Evolutionary conservation across 2,113 vertebrate genomes (phyloP).

Genomic region (Onychostoma macrolepis): DNA sequence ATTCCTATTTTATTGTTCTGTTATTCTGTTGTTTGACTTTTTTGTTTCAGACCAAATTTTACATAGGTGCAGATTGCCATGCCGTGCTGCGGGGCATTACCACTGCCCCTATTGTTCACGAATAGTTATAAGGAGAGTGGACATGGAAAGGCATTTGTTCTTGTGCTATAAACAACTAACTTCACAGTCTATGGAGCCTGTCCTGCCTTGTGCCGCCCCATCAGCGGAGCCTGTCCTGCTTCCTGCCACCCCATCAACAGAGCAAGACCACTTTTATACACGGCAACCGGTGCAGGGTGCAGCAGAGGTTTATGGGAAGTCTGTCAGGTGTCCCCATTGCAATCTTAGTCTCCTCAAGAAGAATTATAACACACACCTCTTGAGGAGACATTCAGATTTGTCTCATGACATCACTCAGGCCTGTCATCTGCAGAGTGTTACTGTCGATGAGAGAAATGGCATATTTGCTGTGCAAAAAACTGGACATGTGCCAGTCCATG

Average conservation of each 20-base stretch:
- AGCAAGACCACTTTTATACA: neutral
- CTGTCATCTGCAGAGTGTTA: neutral
- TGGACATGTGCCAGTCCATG: constrained; percentile 1
- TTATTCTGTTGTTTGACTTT: neutral
- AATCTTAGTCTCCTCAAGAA: neutral
- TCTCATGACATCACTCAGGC: neutral
- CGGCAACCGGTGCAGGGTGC: neutral
- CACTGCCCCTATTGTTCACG: neutral
- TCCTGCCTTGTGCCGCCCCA: neutral
- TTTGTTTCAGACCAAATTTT: neutral
- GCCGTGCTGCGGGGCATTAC: neutral
- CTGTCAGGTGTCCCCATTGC: neutral
- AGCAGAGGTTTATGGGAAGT: neutral
- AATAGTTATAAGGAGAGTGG: neutral
- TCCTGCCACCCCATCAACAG: no score
- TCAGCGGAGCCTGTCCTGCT: no score
- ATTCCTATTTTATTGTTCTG: neutral
- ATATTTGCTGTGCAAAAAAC: neutral
- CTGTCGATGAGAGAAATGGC: neutral
- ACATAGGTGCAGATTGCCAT: neutral
- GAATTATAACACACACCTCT: neutral
- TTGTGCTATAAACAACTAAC: neutral
- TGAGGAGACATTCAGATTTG: neutral
- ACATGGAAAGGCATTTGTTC: neutral
- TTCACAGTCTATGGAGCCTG: neutral